These are phyloP conservation scores for Drosophila subobscura DNA, from an alignment of 1,140 invertebrate genomes.

Conservation along the genomic window DNA sequence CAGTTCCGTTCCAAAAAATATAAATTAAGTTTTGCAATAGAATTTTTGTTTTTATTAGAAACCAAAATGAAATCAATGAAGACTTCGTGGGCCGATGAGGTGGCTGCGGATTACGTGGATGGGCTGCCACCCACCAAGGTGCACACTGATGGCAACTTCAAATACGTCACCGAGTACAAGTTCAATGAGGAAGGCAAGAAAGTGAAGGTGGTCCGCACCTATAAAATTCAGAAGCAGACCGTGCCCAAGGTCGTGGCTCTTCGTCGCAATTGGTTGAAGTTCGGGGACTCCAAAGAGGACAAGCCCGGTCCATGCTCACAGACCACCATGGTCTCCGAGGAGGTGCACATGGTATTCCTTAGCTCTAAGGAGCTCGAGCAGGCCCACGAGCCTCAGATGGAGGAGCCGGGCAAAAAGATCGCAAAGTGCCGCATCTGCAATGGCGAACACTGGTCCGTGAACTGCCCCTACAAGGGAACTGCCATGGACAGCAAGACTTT, in stretches of 20 bases:
- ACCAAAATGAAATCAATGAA: slow-evolving; percentile 87
- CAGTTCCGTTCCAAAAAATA: not conserved
- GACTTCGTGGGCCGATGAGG: slow-evolving; percentile 96
- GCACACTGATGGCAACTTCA: slow-evolving; percentile 92
- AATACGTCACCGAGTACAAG: slow-evolving; percentile 96
- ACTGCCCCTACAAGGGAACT: slow-evolving; percentile 98
- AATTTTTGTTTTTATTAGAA: no score
- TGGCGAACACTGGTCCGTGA: slow-evolving; percentile 98
- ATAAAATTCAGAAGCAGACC: slow-evolving; percentile 94
- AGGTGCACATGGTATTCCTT: slow-evolving; percentile 97
- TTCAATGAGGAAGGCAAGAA: slow-evolving; percentile 95
- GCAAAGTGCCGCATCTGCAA: slow-evolving; percentile 97
- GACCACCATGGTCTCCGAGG: slow-evolving; percentile 97
- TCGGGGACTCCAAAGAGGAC: slow-evolving; percentile 95
- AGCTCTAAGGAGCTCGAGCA: slow-evolving; percentile 93
- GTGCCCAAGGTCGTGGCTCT: slow-evolving; percentile 96
- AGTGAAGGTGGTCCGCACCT: slow-evolving; percentile 93
- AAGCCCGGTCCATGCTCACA: slow-evolving; percentile 97
- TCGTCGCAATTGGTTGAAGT: slow-evolving; percentile 97
- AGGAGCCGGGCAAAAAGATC: slow-evolving; percentile 85
- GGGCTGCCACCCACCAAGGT: slow-evolving; percentile 91
- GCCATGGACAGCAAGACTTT: slow-evolving; percentile 86
- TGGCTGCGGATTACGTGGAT: slow-evolving; percentile 91
- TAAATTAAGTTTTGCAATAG: no score
- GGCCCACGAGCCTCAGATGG: slow-evolving; percentile 88